Base-by-base conservation (phyloP, 2,797 vertebrate genomes). In the Tragopan temminckii region DNA sequence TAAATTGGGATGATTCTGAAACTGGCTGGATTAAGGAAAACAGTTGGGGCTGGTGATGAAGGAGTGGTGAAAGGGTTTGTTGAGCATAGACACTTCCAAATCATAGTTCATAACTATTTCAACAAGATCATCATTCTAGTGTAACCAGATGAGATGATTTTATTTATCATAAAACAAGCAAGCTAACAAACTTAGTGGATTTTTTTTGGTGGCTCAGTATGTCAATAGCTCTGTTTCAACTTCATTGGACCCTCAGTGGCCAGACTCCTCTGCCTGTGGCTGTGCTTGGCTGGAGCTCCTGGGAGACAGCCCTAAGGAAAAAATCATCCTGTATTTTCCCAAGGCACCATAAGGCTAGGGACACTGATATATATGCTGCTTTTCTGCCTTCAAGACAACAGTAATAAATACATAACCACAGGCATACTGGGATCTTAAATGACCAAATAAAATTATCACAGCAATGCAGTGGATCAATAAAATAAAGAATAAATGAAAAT, bases 211-310 rank as follows among this genome's bases (percentile, higher is more conserved):
- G 29, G 13, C 5, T 3, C 27, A 42, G 8, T 29, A 10, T 21
- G 7, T 17, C 62, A 61, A 29, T 25, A 46, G 13, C 20, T 53
- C 16, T 29, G 12, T 21, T 78, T 29, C 1, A 6, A 25, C 48
- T 77, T 52, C 23, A 2, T 3, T 13, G 18, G 15, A 19, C 19
- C 29, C 21, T 3, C 0, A 0, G 57, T 27, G 23, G 10, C 21
- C 1, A 24, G n/a, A 55, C 15, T 90, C 11, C 42, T 24, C 36
- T 78, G 40, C 58, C 40, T 12, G 13, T 19, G 66, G n/a, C 42
- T 64, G 36, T 0, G 0, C n/a, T 62, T 1, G 1, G 18, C 48
- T 74, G 48, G 19, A 29, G 38, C 31, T 86, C 57, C 57, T 38
- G 53, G 33, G 25, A 61, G 33, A 36, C 11, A 64, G 29, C 5